phyloP scores from a whole-genome alignment of 2,113 vertebrate genomes.

The Amblyopsis rosae region DNA sequence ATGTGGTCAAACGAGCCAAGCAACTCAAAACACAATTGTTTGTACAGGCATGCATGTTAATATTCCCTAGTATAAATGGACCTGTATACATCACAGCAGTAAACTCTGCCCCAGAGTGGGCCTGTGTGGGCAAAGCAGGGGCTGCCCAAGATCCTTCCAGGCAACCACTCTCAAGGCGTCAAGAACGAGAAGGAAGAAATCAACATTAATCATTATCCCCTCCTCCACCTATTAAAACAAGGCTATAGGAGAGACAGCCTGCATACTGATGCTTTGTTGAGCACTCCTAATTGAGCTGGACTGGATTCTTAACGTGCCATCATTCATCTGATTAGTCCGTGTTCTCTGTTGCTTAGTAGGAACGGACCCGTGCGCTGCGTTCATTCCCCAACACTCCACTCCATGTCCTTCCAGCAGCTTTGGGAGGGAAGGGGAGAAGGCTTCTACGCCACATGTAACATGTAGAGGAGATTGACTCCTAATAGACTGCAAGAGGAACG shows the following conservation, averaged over 20 bases:
- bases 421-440: constrained; percentile 13
- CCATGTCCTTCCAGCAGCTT: constrained; percentile 41
- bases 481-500: no score
- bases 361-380: constrained; percentile 50
- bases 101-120: no score
- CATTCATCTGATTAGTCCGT: constrained; percentile 54
- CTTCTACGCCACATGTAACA: constrained; percentile 28
- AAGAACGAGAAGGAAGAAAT: constrained; percentile 51
- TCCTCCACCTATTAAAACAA: constrained; percentile 57
- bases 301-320: constrained; percentile 61
- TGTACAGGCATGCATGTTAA: no score
- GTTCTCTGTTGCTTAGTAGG: constrained; percentile 47
- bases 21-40: no score
- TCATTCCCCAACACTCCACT: constrained; percentile 50
- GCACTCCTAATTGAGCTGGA: constrained; percentile 65
- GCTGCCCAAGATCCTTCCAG: background rate
- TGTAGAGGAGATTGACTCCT: no score
- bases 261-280: constrained; percentile 67
- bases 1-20: no score
- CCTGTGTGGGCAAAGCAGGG: no score
- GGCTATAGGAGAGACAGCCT: constrained; percentile 28
- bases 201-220: constrained; percentile 49
- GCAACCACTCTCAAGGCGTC: background rate
- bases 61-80: no score
- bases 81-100: no score